These are phyloP conservation scores for Urosaurus nigricauda DNA, from an alignment of 2,797 vertebrate species.

Conservation along the genomic window DNA sequence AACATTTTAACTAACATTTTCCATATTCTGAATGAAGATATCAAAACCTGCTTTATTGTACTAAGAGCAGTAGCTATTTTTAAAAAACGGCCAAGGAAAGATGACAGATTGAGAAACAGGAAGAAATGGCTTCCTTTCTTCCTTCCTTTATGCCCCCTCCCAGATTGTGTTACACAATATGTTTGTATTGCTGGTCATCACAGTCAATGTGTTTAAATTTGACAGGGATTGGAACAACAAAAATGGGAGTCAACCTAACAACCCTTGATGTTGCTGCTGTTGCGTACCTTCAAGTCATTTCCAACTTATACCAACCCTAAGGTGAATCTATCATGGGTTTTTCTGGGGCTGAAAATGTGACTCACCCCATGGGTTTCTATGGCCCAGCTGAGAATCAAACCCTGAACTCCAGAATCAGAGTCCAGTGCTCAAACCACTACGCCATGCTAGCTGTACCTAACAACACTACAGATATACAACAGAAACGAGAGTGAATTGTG, in stretches of 20 bases:
- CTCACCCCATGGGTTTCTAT: too few species aligned
- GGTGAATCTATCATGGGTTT: too few species aligned
- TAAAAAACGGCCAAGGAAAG: constrained; percentile 4
- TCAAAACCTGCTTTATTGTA: constrained; percentile 10
- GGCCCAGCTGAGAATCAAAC: too few species aligned
- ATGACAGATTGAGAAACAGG: constrained; percentile 8
- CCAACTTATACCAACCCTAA: too few species aligned
- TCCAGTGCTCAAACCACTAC: too few species aligned
- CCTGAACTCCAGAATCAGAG: too few species aligned
- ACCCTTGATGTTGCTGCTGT: neutral
- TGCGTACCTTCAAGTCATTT: too few species aligned
- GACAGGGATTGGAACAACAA: neutral
- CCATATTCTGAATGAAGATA: constrained; percentile 19
- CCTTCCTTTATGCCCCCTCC: neutral
- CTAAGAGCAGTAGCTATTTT: constrained; percentile 21
- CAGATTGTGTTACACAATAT: neutral
- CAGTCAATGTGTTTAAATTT: neutral
- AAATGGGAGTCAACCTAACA: neutral
- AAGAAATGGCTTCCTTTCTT: constrained; percentile 21
- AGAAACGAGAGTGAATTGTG: neutral
- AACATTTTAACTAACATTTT: constrained; percentile 15
- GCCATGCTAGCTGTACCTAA: neutral
- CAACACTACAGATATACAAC: neutral
- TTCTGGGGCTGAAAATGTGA: too few species aligned
- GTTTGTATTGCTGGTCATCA: neutral